Evolutionary conservation across 92 coral and sea anemone genomes (phyloP).

Genomic region (Umimayanthus kanabou): DNA sequence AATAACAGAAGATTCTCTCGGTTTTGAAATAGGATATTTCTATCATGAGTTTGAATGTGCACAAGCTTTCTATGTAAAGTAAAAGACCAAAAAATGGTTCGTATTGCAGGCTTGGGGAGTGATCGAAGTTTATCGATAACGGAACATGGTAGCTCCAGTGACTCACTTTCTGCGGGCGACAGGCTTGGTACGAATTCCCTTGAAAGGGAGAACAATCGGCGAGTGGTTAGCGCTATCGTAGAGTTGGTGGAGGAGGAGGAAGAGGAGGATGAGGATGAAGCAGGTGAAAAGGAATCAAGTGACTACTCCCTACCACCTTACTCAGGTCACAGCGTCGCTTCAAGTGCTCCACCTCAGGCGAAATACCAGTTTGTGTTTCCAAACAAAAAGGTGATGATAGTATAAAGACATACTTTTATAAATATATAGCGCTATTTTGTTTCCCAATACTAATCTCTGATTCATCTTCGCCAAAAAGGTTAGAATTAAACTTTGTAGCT

Average conservation of each 20-base stretch:
- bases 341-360: slow-evolving; percentile 25
- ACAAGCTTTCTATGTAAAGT: background rate
- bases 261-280: slow-evolving; percentile 49
- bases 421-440: no score
- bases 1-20: no score
- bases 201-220: slow-evolving; percentile 50
- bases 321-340: slow-evolving; percentile 9
- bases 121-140: slow-evolving; percentile 15
- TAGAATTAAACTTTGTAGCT: no score
- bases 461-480: no score
- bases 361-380: slow-evolving; percentile 58
- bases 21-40: background rate
- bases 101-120: slow-evolving; percentile 32
- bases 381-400: slow-evolving; percentile 46
- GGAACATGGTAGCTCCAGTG: background rate
- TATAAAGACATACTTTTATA: no score
- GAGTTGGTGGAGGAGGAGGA: slow-evolving; percentile 60
- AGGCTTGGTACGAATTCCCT: slow-evolving; percentile 13
- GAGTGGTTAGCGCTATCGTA: slow-evolving; percentile 78
- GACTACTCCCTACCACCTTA: slow-evolving; percentile 29
- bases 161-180: slow-evolving; percentile 9
- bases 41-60: background rate
- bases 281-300: slow-evolving; percentile 3
- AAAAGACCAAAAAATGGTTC: background rate
- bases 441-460: no score